phyloP scores from a whole-genome alignment of 2,797 vertebrate species.

The Avahi laniger region DNA sequence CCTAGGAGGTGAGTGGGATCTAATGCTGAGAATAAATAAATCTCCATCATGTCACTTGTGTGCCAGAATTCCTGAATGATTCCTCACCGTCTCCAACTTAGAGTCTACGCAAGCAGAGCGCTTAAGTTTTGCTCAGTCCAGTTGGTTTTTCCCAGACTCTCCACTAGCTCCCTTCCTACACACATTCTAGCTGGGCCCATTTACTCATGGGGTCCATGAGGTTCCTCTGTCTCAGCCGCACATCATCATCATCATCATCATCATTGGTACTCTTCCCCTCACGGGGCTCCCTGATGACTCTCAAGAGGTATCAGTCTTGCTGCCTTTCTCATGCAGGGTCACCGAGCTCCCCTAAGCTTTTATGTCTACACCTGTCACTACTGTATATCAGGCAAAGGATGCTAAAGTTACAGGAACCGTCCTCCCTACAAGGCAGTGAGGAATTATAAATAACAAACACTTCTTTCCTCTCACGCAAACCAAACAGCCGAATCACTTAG shows the following conservation, averaged over 20 bases:
- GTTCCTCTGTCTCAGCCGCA: background rate
- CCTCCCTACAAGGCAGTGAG: background rate
- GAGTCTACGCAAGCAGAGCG: background rate
- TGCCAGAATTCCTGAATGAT: background rate
- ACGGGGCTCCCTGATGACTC: background rate
- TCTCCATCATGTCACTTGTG: background rate
- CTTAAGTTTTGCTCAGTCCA: background rate
- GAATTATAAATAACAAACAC: background rate
- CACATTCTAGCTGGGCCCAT: background rate
- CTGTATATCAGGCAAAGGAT: background rate
- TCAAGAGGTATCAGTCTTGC: background rate
- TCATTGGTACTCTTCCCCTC: no score
- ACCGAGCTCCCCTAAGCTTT: background rate
- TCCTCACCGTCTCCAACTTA: background rate
- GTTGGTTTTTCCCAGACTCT: background rate
- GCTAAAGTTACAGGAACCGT: background rate
- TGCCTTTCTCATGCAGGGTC: background rate
- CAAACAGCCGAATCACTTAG: background rate
- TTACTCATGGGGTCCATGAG: background rate
- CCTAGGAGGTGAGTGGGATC: background rate
- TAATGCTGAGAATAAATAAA: background rate
- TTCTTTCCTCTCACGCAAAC: background rate
- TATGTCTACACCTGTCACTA: background rate
- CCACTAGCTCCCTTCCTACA: background rate
- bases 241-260: no score